Base-by-base conservation (phyloP, 1,140 invertebrate genomes). In the Drosophila ohnishii region DNA sequence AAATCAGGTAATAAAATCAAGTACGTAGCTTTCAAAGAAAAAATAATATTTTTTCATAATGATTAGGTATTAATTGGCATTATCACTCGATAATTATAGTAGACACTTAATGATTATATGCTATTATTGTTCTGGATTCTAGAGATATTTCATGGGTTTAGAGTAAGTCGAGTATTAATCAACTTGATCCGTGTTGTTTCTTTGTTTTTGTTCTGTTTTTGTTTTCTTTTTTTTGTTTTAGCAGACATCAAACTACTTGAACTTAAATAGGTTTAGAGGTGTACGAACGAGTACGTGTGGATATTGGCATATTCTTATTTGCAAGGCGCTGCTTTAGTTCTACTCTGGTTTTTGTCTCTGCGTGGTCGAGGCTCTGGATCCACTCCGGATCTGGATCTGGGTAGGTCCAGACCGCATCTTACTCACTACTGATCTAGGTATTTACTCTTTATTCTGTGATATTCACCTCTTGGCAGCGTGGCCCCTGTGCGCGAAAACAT, bases 401-500 rank as follows among this genome's bases (percentile, higher is more conserved):
- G 19, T 25, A 2, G 37, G 13, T 37, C 34, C 19, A 55, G 51
- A 19, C 34, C 51, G 19, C 34, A 1, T 10, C 5, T 25, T 14
- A 51, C 34, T 58, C 35, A 61, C 79, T 89, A 91, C 61, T 90
- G 84, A 89, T 91, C 90, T 90, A 91, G 75, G 90, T 89, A 90
- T 90, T 90, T 90, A 85, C 78, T 90, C 74, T 91, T 91, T 90
- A 91, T 74, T 90, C 83, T 91, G 83, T 82, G 78, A 91, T 92
- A 92, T 91, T 93, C 92, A 94, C 94, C 94, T 93, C 94, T 92
- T 71, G 95, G 94, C 62, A 94, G 91, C 51, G 94, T 93, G 61
- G 94, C 93, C 75, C 91, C 92, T 10, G 92, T 91, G 61, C 92
- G 90, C 62, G 92, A 93, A 78, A 93, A 93, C 79, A 93, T 93